These are phyloP conservation scores for Drosophila parvula DNA, from an alignment of 1,140 invertebrate genomes.

Conservation along the genomic window DNA sequence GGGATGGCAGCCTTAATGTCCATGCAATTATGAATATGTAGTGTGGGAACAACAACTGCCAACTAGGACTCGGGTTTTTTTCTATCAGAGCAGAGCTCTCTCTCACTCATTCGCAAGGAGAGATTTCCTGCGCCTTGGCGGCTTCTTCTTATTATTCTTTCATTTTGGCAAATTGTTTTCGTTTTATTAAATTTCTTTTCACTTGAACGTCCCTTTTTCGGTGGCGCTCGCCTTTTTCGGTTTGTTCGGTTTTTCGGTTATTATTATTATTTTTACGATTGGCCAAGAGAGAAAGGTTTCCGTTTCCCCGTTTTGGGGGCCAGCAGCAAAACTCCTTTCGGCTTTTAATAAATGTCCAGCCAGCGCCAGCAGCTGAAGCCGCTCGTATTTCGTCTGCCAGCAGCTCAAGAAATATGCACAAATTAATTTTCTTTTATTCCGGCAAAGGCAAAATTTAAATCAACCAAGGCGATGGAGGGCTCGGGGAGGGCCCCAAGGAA, in stretches of 20 bases:
- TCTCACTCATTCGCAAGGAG: not conserved
- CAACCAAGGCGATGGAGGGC: constrained; percentile 42
- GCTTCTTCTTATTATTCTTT: constrained; percentile 81
- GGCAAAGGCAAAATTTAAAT: constrained; percentile 80
- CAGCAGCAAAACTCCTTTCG: constrained; percentile 54
- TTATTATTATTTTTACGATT: constrained; percentile 67
- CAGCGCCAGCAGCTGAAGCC: constrained; percentile 48
- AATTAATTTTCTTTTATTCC: constrained; percentile 82
- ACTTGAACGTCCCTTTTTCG: constrained; percentile 59
- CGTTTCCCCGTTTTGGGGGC: constrained; percentile 54
- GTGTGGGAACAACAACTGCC: constrained; percentile 57
- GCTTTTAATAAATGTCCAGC: constrained; percentile 78
- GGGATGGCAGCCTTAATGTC: constrained; percentile 44
- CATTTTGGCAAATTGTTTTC: constrained; percentile 83
- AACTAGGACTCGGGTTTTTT: constrained; percentile 3
- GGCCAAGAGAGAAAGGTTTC: constrained; percentile 74
- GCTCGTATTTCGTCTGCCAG: constrained; percentile 75
- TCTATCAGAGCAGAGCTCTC: constrained; percentile 1
- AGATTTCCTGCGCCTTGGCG: constrained; percentile 29
- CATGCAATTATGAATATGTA: constrained; percentile 60
- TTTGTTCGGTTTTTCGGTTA: constrained; percentile 48
- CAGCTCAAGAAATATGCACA: constrained; percentile 80
- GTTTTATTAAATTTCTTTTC: constrained; percentile 82
- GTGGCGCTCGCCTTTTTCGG: constrained; percentile 24
- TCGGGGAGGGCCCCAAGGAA: constrained; percentile 27